Evolutionary conservation across 1,140 invertebrate species (phyloP).

Genomic region (Hylaeus volcanicus): DNA sequence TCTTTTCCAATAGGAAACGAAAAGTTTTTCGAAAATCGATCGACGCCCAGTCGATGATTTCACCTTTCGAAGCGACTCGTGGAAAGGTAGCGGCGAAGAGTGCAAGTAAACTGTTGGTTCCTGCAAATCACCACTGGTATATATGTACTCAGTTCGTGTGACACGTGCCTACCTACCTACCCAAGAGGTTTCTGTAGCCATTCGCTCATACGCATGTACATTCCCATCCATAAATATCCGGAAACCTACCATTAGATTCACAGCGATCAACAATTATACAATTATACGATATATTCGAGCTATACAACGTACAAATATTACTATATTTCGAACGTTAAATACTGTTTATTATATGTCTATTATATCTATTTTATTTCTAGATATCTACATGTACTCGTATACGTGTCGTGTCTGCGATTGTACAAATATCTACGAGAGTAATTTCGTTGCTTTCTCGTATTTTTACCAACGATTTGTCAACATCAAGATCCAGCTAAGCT

Average conservation of each 20-base stretch:
- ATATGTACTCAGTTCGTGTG: slow-evolving; percentile 41
- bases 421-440: no score
- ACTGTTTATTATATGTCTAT: neutral
- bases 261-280: no score
- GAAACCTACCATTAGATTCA: neutral
- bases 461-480: no score
- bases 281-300: no score
- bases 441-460: no score
- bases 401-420: no score
- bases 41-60: neutral
- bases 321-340: no score
- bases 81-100: slow-evolving; percentile 24
- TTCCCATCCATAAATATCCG: slow-evolving; percentile 3
- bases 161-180: neutral
- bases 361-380: neutral
- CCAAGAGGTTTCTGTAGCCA: neutral
- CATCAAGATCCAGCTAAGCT: no score
- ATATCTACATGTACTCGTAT: no score
- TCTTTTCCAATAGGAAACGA: neutral
- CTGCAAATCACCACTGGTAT: slow-evolving; percentile 43
- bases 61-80: neutral
- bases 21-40: neutral
- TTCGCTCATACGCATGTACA: slow-evolving; percentile 17
- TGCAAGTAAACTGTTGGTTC: slow-evolving; percentile 53
- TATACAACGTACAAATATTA: no score